Evolutionary conservation across 2,113 vertebrate species (phyloP).

Genomic region (Gymnobelideus leadbeateri): DNA sequence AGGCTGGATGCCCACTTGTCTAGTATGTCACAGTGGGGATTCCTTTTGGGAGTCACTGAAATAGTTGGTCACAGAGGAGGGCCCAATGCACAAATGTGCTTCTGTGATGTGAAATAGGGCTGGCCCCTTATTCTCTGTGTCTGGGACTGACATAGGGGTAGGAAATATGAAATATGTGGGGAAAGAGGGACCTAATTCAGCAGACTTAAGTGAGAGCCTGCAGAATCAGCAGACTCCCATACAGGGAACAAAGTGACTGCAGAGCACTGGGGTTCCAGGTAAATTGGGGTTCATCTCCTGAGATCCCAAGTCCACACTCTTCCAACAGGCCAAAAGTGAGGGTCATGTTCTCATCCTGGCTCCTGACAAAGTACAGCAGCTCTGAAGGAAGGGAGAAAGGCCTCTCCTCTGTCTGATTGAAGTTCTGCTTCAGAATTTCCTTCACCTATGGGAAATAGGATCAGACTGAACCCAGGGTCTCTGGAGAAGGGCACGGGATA

Average conservation of each 20-base stretch:
- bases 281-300: neutral
- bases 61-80: too few species aligned
- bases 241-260: neutral
- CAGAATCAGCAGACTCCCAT: conserved; percentile 42
- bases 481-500: neutral
- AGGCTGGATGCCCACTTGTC: too few species aligned
- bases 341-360: neutral
- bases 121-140: too few species aligned
- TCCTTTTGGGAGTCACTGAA: too few species aligned
- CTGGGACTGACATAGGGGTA: too few species aligned
- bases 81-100: too few species aligned
- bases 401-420: neutral
- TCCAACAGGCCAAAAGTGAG: conserved; percentile 60
- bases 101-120: too few species aligned
- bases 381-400: neutral
- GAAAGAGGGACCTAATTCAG: too few species aligned
- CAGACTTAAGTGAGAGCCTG: too few species aligned
- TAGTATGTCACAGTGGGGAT: too few species aligned
- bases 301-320: conserved; percentile 57
- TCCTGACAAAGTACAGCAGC: neutral
- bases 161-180: too few species aligned
- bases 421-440: conserved; percentile 50
- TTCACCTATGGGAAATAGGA: conserved; percentile 51
- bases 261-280: conserved; percentile 52
- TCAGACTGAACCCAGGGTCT: neutral